Base-by-base conservation (phyloP, 2,113 vertebrate genomes). In the Pedionomus torquatus region DNA sequence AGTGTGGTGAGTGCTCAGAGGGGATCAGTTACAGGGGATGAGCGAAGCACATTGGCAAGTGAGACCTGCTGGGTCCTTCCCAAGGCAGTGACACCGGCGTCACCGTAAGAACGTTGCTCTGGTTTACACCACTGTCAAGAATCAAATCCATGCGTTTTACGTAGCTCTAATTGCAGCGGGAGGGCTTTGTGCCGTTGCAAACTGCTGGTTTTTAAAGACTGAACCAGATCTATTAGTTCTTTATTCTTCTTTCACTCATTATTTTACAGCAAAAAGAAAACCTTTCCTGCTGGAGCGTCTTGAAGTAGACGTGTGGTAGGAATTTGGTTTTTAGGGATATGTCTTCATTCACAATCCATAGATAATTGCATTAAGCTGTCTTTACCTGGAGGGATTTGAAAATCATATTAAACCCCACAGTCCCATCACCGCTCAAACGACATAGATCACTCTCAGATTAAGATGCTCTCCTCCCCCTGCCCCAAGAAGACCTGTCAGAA, bases 101-200 rank as follows among this genome's bases (percentile, higher is more conserved):
- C 5, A 0, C 19, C 33, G 2, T 13, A 41, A 63, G 31, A 21
- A 33, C 2, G 0, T 33, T 28, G 49, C 49, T 64, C 31, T 57
- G 17, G 21, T 37, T 84, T 43, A 49, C 17, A 20, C 49, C 23
- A 7, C 63, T 41, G 15, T 9, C 7, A 61, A 24, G 63, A 61
- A 54, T 31, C 7, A 1, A 35, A 48, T 55, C 49, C 57, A 5
- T 6, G 21, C 35, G 14, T 20, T 58, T 37, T 43, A 9, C 2
- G 0, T 26, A 25, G 48, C 57, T 82, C 18, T 49, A 13, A 5
- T 8, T 26, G 57, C 2, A 3, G 60, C 3, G 24, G 35, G 26
- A 30, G 24, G 69, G 69, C 61, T 75, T 64, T 26, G 44, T 41
- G 46, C 39, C 13, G 13, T 19, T 35, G 68, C 21, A 37, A 31